phyloP scores from a whole-genome alignment of 2,113 vertebrate species.

The Odocoileus hemionus region DNA sequence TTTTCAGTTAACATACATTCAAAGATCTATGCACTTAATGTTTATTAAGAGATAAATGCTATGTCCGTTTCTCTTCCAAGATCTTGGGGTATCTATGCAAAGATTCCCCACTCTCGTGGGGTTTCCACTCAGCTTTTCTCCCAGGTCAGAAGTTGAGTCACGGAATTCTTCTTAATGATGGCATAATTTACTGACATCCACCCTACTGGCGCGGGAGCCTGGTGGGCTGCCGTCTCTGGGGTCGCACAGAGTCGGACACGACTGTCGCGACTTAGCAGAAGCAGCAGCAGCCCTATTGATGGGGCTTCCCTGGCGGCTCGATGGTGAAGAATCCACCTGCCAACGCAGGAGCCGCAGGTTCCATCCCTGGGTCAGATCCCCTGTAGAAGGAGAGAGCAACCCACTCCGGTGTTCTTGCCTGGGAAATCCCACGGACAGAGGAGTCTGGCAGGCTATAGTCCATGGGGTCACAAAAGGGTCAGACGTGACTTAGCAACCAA shows the following conservation, averaged over 20 bases:
- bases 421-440: neutral
- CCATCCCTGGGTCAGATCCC: too few species aligned
- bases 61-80: neutral
- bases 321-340: too few species aligned
- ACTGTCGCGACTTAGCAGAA: too few species aligned
- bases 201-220: too few species aligned
- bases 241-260: too few species aligned
- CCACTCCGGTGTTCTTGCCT: neutral
- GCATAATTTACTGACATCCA: rapidly evolving
- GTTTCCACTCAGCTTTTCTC: too few species aligned
- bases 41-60: neutral
- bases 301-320: too few species aligned
- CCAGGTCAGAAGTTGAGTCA: neutral
- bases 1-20: neutral
- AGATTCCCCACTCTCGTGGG: rapidly evolving
- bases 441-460: neutral
- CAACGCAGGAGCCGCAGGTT: too few species aligned
- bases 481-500: neutral
- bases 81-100: neutral
- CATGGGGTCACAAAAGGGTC: neutral
- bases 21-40: neutral
- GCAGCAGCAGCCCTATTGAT: too few species aligned
- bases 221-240: too few species aligned
- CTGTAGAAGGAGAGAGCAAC: neutral
- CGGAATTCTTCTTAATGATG: neutral